Conservation (phyloP, 2,113 vertebrate species). For the Nycticryphes semicollaris region DNA sequence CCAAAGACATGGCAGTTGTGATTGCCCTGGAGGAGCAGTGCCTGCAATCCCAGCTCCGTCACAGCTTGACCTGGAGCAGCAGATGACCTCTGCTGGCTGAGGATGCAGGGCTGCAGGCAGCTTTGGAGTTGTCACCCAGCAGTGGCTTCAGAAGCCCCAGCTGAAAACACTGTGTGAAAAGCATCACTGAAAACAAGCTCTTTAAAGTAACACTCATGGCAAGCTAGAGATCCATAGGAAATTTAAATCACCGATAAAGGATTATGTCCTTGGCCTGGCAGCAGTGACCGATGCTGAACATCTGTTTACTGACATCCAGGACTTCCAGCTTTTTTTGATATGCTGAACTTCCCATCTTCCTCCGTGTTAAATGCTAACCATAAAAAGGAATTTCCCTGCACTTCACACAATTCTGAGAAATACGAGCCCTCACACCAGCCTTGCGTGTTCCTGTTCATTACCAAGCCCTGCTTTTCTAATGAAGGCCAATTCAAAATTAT, state of each 20-base stretch:
- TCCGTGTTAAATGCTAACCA: neutral
- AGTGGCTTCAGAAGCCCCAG: neutral
- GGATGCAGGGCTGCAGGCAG: neutral
- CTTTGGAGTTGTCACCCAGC: neutral
- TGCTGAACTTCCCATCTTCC: slow-evolving; percentile 23
- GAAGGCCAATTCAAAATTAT: neutral
- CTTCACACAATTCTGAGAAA: neutral
- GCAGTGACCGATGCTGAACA: neutral
- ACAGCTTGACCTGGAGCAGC: neutral
- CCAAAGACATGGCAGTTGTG: neutral
- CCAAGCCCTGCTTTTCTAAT: neutral
- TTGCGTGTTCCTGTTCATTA: neutral
- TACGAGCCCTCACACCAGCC: neutral
- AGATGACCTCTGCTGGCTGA: neutral
- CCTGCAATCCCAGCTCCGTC: neutral
- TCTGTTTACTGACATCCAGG: neutral
- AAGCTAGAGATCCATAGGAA: neutral
- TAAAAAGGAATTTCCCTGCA: slow-evolving; percentile 11
- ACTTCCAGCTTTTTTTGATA: slow-evolving; percentile 20
- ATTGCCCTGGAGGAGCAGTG: neutral
- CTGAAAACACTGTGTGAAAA: neutral
- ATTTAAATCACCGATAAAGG: neutral
- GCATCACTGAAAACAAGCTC: neutral
- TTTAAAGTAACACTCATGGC: neutral
- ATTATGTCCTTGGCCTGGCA: neutral